A percentile compares a stretch with the other conserved stretches of the same genome.
phyloP scores from a whole-genome alignment of 2,113 vertebrate species.

The Micronycteris hirsuta region DNA sequence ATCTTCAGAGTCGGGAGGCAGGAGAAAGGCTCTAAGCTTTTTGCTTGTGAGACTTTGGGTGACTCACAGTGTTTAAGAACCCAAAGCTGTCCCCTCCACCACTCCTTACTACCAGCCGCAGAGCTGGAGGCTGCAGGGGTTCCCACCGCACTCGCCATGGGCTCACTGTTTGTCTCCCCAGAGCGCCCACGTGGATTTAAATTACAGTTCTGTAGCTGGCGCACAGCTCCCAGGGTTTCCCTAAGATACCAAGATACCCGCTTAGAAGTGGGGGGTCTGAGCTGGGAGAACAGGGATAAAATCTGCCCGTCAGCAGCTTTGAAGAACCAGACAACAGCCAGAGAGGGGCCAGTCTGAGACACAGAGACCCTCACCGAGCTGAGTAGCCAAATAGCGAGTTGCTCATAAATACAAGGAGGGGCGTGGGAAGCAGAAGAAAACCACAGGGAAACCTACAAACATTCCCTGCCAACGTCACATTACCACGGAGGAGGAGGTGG shows the following conservation, averaged over 20 bases:
- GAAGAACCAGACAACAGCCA: not conserved
- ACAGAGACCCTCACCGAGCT: not conserved
- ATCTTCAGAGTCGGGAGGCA: not conserved
- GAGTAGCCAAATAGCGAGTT: not conserved
- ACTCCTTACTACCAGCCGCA: fast-evolving
- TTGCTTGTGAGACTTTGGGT: not conserved
- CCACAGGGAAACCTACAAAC: not conserved
- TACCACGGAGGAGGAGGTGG: not conserved
- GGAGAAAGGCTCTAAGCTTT: not conserved
- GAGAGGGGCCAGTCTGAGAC: not conserved
- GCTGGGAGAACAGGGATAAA: not conserved
- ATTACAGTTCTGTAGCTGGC: conserved; percentile 56
- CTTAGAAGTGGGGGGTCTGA: conserved; percentile 52
- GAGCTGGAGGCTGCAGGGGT: not conserved
- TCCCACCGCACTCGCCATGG: not conserved
- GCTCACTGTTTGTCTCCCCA: conserved; percentile 10
- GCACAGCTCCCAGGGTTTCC: not conserved
- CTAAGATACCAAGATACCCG: conserved; percentile 15
- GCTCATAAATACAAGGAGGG: not conserved
- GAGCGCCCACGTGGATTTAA: conserved; percentile 24
- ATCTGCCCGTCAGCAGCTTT: not conserved
- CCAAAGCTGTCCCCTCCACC: not conserved
- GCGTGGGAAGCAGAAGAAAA: conserved; percentile 8
- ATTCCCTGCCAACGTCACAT: not conserved
- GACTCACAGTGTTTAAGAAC: not conserved